A percentile compares a stretch with the other conserved stretches of the same genome.
Conservation (phyloP, 1,140 invertebrate species). For the Portunus trituberculatus region DNA sequence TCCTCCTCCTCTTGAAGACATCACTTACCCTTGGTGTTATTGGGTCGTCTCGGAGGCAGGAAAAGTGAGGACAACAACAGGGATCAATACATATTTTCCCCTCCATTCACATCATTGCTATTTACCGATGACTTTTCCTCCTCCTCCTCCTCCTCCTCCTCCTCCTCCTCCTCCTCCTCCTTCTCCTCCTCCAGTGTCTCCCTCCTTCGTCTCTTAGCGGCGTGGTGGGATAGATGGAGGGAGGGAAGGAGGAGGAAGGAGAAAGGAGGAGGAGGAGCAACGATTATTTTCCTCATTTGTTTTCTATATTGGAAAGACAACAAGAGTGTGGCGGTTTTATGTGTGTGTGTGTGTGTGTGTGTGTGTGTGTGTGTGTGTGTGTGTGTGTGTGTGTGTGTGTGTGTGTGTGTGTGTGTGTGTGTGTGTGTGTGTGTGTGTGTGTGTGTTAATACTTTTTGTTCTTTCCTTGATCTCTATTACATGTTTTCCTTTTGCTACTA, state of each 20-base stretch:
- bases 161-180: too few relatives aligned
- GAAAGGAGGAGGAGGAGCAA: neutral
- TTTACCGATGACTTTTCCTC: constrained; percentile 18
- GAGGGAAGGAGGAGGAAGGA: neutral
- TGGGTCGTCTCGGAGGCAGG: neutral
- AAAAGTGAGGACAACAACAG: neutral
- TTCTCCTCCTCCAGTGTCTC: too few relatives aligned
- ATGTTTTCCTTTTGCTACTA: too few relatives aligned
- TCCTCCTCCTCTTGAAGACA: neutral
- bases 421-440: too few relatives aligned
- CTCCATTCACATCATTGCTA: constrained; percentile 8
- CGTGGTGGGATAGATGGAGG: neutral
- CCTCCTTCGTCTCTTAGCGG: too few relatives aligned
- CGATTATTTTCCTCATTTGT: constrained; percentile 23
- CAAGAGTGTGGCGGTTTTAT: neutral
- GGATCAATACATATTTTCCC: constrained; percentile 8
- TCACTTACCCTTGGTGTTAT: neutral
- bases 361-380: constrained; percentile 20
- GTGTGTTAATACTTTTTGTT: too few relatives aligned
- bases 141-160: neutral
- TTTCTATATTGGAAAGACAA: constrained; percentile 22
- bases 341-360: constrained; percentile 18
- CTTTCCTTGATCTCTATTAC: too few relatives aligned
- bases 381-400: constrained; percentile 20
- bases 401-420: neutral